Evolutionary conservation across 2,113 vertebrate genomes (phyloP).

Genomic region (Indri indri): DNA sequence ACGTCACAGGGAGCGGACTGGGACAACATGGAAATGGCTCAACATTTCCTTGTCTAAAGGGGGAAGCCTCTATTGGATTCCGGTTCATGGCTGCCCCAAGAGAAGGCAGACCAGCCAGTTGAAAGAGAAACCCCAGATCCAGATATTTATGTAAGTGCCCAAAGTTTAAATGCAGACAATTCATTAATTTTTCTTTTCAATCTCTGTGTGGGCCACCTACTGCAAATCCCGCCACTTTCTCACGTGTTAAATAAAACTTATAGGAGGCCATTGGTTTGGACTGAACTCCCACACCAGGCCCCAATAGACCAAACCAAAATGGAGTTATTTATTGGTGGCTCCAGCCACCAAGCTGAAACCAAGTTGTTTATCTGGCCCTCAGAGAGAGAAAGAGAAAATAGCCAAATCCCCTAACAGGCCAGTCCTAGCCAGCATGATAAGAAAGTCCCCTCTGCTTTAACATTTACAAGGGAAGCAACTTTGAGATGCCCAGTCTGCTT

Average conservation of each 20-base stretch:
- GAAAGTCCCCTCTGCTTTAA: neutral
- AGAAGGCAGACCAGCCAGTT: neutral
- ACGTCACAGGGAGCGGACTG: neutral
- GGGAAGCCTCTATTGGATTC: neutral
- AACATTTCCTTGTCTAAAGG: neutral
- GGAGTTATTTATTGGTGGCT: neutral
- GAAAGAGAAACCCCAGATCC: neutral
- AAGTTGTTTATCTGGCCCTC: neutral
- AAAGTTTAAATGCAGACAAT: neutral
- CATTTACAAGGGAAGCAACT: neutral
- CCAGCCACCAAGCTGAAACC: neutral
- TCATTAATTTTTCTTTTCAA: neutral
- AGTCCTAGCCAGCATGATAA: neutral
- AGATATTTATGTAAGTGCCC: neutral
- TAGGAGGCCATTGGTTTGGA: neutral
- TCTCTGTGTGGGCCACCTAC: neutral
- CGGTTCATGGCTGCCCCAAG: neutral
- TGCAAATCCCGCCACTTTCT: neutral
- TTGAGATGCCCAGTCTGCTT: neutral
- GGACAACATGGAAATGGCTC: neutral
- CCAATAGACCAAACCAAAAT: neutral
- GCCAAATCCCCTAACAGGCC: too few species aligned
- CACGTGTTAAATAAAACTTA: neutral
- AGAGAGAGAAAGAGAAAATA: neutral
- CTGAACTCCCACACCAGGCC: neutral